phyloP scores from a whole-genome alignment of 2,113 vertebrate genomes.

The Motacilla tschutschensis region DNA sequence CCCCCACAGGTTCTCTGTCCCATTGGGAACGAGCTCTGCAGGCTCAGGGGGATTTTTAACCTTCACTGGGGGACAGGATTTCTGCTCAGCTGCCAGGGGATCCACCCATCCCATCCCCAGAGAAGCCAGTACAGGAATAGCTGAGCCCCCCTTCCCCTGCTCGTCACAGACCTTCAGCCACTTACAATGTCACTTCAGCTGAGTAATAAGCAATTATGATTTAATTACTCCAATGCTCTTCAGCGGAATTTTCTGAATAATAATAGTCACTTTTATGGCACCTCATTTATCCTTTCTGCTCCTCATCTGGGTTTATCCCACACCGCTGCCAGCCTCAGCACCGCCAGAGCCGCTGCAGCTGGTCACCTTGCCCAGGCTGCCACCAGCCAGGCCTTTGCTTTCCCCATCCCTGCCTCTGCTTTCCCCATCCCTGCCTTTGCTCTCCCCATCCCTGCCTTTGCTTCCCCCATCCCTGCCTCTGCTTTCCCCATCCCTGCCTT shows the following conservation, averaged over 20 bases:
- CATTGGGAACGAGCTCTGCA: not conserved
- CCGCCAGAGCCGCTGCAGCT: rapidly evolving
- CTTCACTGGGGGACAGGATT: rapidly evolving
- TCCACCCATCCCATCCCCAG: not conserved
- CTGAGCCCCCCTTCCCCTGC: not conserved
- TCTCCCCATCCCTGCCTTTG: no score
- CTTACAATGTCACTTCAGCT: constrained; percentile 3
- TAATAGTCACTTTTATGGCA: constrained; percentile 2
- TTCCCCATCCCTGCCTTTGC: constrained; percentile 11
- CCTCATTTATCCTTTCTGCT: constrained; percentile 20
- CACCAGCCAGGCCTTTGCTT: not conserved
- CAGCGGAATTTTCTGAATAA: constrained; percentile 1
- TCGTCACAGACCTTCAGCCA: constrained; percentile 1
- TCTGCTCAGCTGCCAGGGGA: rapidly evolving
- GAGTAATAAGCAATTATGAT: constrained; percentile 2
- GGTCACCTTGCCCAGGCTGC: not conserved
- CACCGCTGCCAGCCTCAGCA: rapidly evolving
- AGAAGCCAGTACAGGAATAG: rapidly evolving
- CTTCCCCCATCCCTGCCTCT: not conserved
- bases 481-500: not conserved
- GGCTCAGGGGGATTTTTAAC: rapidly evolving
- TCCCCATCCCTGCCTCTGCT: not conserved
- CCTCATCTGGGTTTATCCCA: not conserved
- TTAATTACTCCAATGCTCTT: constrained; percentile 15
- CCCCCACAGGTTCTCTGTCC: not conserved